Evolutionary conservation across 2,113 vertebrate genomes (phyloP), one percentile per base, ranked within the genome.

Genomic region (Cygnus atratus): DNA sequence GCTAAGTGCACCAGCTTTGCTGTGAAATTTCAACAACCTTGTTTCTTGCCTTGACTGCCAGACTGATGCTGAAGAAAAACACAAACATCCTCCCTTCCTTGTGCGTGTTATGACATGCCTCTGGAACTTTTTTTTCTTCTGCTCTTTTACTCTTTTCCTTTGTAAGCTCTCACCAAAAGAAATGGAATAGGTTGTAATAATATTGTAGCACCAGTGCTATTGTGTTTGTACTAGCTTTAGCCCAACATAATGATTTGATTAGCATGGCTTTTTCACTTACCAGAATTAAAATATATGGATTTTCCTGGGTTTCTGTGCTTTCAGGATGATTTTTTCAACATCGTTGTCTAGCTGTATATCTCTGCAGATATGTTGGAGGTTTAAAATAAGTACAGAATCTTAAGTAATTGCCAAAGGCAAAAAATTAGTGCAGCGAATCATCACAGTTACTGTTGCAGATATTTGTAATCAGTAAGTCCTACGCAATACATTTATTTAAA

Each of bases 121-220:
- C 83, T 93, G 90, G 70, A 95, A 94, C 95, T 87, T 96, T 91
- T 96, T 91, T 96, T 90, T 86, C 76, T 92, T 88, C 46, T 91
- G 58, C 76, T 86, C 46, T 72, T 77, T 92, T 92, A 94, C 75
- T 95, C 92, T 73, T 84, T 84, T 81, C 58, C 80, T 95, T 95
- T 92, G 78, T 88, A 83, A 94, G 91, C 81, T 91, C 79, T 87
- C 81, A 58, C 0, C 0, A 84, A 93, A 88, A 95, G 95, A 96
- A 96, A 92, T 73, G 81, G 89, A 96, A 68, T 84, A 95, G 91
- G 93, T 92, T 92, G 78, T 95, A 95, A 96, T 94, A 97, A 97
- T 97, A 93, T 95, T 89, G 95, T 87, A 89, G 95, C 54, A 91
- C 95, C 93, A 82, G 48, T 68, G 77, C 94, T 87, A 84, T 95